phyloP scores from a whole-genome alignment of 2,888 invertebrate species.

The Drosophila putrida region DNA sequence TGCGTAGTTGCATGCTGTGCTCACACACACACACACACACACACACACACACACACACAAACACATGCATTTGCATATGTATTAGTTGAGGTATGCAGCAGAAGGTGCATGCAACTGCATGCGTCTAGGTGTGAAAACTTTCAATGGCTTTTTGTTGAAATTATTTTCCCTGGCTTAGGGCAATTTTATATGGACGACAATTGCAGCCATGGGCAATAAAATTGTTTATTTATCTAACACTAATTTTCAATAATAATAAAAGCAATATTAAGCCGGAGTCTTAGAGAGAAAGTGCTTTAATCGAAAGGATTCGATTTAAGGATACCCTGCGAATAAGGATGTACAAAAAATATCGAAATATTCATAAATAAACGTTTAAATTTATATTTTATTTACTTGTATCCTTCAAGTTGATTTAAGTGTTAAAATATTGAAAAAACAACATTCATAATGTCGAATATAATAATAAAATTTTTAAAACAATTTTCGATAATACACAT shows the following conservation, averaged over 20 bases:
- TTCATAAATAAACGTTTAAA: no score
- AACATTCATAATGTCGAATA: no score
- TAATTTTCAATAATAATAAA: constrained; percentile 15
- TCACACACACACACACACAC: not conserved
- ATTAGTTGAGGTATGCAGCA: not conserved
- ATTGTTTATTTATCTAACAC: constrained; percentile 13
- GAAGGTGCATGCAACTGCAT: constrained; percentile 6
- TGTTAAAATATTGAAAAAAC: no score
- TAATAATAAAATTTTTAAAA: no score
- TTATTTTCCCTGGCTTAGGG: constrained; percentile 8
- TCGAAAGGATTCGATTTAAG: not conserved
- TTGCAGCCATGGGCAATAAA: constrained; percentile 24
- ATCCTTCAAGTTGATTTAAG: no score
- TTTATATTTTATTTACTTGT: no score
- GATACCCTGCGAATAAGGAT: not conserved
- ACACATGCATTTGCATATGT: constrained; percentile 1
- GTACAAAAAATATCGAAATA: not conserved
- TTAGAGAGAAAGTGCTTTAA: not conserved
- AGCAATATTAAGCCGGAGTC: not conserved
- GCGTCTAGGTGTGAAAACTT: constrained; percentile 8
- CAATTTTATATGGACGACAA: constrained; percentile 21
- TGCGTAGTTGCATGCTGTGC: constrained; percentile 12
- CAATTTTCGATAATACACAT: no score
- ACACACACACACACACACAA: not conserved
- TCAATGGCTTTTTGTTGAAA: constrained; percentile 5